Base-by-base conservation (phyloP, 2,888 invertebrate genomes). In the Sinelater perroti region DNA sequence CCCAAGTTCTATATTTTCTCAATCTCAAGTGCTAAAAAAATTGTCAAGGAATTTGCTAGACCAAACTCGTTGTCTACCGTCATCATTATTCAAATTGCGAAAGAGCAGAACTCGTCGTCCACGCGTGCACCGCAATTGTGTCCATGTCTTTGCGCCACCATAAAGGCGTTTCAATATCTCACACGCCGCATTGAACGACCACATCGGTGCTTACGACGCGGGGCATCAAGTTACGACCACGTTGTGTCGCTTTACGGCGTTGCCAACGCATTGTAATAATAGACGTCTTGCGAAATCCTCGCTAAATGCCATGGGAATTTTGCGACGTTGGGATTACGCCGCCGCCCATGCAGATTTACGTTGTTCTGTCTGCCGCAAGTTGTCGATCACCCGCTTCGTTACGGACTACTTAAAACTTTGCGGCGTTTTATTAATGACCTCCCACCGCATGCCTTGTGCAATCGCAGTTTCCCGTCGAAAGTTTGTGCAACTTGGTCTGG, bases 231-330 rank as follows among this genome's bases (percentile, higher is more conserved):
- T 40, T 40, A 40, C 24, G 40, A 24, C 24, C 24, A 40, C 40
- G 40, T 40, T 40, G 14, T 40, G 24, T 40, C 40, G 40, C 24
- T 40, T 24, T 40, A 40, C 40, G 14, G 40, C 24, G 11, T 40
- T n/a, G 8, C n/a, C 10, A 21, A 36, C 24, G 40, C n/a, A n/a
- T 40, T 40, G 40, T 14, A 40, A 21, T 40, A 40, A 14, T 40
- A n/a, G n/a, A n/a, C n/a, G 40, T 40, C 40, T 40, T 40, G 24
- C 24, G 40, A 40, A 40, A 40, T 40, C 40, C 24, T 40, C 40
- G 24, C 24, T 40, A 21, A 40, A 21, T 13, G 24, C 11, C 40
- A 24, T 40, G 40, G 10, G 24, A 40, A 24, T 40, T 40, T 38
- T 11, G 38, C 38, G 3, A 13, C 8, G 8, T 40, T 24, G 11